A percentile compares a stretch with the other conserved stretches of the same genome.
Evolutionary conservation across 2,888 invertebrate genomes (phyloP).

Genomic region (Dolichopus griseipennis): DNA sequence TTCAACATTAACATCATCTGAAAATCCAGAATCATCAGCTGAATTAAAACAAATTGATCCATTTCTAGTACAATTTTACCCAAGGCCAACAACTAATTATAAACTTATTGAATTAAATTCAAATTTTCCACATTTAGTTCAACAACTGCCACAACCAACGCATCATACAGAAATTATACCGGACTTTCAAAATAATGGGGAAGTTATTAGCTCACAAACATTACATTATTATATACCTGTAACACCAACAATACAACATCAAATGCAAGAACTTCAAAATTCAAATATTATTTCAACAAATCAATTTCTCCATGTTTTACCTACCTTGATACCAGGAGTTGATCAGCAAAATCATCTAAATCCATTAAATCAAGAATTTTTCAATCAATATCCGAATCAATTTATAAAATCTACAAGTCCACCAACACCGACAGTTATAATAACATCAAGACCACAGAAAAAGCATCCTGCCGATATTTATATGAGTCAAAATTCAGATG

Average conservation of each 20-base stretch:
- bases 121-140: not conserved
- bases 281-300: not conserved
- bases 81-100: not conserved
- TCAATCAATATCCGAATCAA: not conserved
- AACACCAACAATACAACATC: not conserved
- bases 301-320: not conserved
- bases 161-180: not conserved
- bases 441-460: conserved; percentile 2
- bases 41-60: not conserved
- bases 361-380: not conserved
- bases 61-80: not conserved
- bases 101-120: not conserved
- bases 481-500: conserved; percentile 10
- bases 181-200: not conserved
- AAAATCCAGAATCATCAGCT: no score
- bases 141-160: not conserved
- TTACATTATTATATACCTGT: not conserved
- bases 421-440: conserved; percentile 10
- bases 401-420: conserved; percentile 7
- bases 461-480: conserved; percentile 2
- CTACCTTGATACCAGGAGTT: not conserved
- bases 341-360: not conserved
- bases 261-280: not conserved
- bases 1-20: not conserved
- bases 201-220: not conserved